These are phyloP conservation scores for Periparus ater DNA, from an alignment of 2,797 vertebrate species.

Conservation along the genomic window DNA sequence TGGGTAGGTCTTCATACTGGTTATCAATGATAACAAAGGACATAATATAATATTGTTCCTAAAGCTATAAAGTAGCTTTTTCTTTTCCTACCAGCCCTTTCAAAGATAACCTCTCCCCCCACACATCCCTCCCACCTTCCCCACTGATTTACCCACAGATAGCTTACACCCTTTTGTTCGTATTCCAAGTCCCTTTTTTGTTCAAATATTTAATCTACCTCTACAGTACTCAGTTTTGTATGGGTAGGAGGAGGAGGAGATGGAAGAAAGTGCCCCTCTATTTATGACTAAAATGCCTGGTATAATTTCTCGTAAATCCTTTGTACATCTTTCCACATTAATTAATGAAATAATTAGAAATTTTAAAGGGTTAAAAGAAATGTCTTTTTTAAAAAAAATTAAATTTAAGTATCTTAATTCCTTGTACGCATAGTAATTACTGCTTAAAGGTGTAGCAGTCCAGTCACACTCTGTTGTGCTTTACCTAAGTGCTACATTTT, in stretches of 20 bases:
- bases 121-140: not conserved
- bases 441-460: not conserved
- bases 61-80: not conserved
- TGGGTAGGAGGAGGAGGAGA: not conserved
- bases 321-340: not conserved
- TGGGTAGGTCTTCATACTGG: not conserved
- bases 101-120: not conserved
- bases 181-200: not conserved
- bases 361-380: not conserved
- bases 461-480: not conserved
- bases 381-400: rapidly evolving
- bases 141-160: not conserved
- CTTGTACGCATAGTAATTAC: not conserved
- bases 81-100: not conserved
- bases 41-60: not conserved
- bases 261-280: not conserved
- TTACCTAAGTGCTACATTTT: not conserved
- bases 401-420: not conserved
- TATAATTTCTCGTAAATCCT: not conserved
- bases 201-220: not conserved
- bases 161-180: not conserved
- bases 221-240: not conserved
- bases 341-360: not conserved
- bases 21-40: not conserved
- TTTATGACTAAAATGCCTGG: not conserved